Evolutionary conservation across 2,797 vertebrate genomes (phyloP).

Genomic region (Pogonophryne albipinna): DNA sequence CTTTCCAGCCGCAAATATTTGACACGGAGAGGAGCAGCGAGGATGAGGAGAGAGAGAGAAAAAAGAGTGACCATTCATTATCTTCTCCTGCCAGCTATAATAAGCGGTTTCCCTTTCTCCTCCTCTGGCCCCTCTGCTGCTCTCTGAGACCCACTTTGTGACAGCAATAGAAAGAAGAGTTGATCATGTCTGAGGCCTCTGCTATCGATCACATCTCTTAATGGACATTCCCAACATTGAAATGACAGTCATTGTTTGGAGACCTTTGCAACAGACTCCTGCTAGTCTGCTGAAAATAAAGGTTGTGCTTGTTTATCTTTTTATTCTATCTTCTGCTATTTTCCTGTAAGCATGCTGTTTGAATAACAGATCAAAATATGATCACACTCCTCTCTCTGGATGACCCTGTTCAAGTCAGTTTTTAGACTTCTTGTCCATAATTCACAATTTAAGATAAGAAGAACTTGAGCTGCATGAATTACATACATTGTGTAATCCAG

Average conservation of each 20-base stretch:
- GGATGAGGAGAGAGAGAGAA: conserved; percentile 20
- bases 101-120: conserved; percentile 59
- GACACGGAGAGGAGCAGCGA: conserved; percentile 33
- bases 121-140: conserved; percentile 45
- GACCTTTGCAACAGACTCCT: conserved; percentile 4
- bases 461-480: background rate
- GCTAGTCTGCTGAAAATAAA: background rate
- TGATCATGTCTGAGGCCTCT: conserved; percentile 27
- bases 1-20: conserved; percentile 78
- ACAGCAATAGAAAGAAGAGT: conserved; percentile 41
- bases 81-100: conserved; percentile 72
- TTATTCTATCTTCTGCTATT: background rate
- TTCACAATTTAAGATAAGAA: no score
- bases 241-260: conserved; percentile 5
- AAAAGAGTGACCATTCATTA: conserved; percentile 63
- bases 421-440: background rate
- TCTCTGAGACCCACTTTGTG: conserved; percentile 43
- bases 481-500: background rate
- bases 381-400: background rate
- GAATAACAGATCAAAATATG: background rate
- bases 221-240: background rate
- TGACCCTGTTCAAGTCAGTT: background rate
- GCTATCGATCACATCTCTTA: conserved; percentile 27
- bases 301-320: background rate
- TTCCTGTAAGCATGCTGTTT: background rate